phyloP scores from a whole-genome alignment of 2,888 invertebrate species.

The Girardia tigrina region DNA sequence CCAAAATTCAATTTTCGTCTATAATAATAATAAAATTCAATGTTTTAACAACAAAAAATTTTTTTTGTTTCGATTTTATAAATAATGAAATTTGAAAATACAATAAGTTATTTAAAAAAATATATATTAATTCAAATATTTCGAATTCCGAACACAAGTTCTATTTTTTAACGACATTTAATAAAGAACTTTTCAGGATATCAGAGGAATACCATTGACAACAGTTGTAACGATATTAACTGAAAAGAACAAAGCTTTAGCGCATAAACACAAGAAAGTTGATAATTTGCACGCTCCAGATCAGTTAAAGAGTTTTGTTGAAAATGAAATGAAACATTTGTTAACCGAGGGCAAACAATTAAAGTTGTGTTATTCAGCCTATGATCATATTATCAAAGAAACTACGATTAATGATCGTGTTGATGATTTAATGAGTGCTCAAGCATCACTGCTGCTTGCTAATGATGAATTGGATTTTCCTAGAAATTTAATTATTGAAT shows the following conservation, averaged over 20 bases:
- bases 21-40: too few species aligned
- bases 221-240: not conserved
- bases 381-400: not conserved
- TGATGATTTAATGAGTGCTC: constrained; percentile 20
- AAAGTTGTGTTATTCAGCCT: not conserved
- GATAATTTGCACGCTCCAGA: not conserved
- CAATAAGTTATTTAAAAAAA: too few species aligned
- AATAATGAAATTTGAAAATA: too few species aligned
- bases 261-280: not conserved
- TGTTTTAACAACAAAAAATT: too few species aligned
- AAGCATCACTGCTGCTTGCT: not conserved
- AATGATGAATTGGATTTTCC: constrained; percentile 14
- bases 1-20: too few species aligned
- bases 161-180: too few species aligned
- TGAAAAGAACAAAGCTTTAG: not conserved
- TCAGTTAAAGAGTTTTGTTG: not conserved
- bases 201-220: not conserved
- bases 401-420: not conserved
- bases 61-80: too few species aligned
- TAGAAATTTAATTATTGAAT: constrained; percentile 24
- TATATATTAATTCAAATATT: too few species aligned
- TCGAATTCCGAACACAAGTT: too few species aligned
- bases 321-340: constrained; percentile 8
- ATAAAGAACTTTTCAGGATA: too few species aligned
- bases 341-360: not conserved